Percentiles rank a stretch among this genome's conserved stretches.
Evolutionary conservation across 2,888 invertebrate species (phyloP).

Genomic region (Brenthis ino): DNA sequence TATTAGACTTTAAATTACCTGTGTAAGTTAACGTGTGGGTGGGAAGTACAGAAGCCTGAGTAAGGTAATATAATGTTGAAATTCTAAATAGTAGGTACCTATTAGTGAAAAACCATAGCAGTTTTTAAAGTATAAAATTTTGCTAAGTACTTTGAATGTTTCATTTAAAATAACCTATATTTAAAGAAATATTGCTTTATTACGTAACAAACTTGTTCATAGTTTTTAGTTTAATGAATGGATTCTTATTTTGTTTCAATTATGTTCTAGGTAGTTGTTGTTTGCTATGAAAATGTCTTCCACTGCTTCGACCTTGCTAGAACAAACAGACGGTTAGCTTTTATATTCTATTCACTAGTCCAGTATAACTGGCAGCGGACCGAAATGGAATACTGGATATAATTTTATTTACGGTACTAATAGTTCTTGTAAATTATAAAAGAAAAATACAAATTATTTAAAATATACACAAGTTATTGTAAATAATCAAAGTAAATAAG

Average conservation of each 20-base stretch:
- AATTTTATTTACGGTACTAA: too few relatives aligned
- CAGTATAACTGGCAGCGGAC: too few relatives aligned
- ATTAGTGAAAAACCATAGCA: background rate
- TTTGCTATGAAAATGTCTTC: constrained; percentile 6
- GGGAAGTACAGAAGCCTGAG: background rate
- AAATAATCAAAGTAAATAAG: too few relatives aligned
- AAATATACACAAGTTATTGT: too few relatives aligned
- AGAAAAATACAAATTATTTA: too few relatives aligned
- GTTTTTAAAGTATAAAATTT: background rate
- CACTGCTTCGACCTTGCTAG: too few relatives aligned
- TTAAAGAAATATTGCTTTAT: constrained; percentile 4
- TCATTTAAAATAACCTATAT: constrained; percentile 15
- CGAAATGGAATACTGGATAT: too few relatives aligned
- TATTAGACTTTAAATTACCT: constrained; percentile 5
- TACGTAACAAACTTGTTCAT: constrained; percentile 10
- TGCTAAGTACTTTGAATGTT: background rate
- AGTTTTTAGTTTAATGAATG: constrained; percentile 14
- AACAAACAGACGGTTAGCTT: too few relatives aligned
- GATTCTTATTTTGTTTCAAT: constrained; percentile 7
- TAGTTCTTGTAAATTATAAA: too few relatives aligned
- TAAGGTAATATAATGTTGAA: background rate
- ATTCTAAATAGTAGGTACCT: background rate
- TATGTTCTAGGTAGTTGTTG: constrained; percentile 4
- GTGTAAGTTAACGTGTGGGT: background rate
- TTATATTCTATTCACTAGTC: too few relatives aligned